Percentiles rank a stretch among this genome's conserved stretches.
Evolutionary conservation across 2,113 vertebrate genomes (phyloP).

Genomic region (Carettochelys insculpta): DNA sequence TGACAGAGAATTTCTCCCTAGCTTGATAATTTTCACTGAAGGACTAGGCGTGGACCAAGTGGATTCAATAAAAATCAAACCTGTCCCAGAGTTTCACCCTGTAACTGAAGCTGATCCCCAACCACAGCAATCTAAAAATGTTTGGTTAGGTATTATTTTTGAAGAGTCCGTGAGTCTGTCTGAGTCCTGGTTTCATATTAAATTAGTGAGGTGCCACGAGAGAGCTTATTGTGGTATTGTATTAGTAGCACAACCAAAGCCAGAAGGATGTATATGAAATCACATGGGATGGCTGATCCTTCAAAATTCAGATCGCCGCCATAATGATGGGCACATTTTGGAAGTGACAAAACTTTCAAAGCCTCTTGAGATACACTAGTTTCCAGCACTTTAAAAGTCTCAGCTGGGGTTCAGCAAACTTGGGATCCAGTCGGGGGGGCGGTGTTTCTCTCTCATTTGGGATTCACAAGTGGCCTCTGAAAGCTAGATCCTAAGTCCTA

Average conservation of each 20-base stretch:
- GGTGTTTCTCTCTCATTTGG: not conserved
- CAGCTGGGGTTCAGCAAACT: rapidly evolving
- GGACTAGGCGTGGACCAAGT: not conserved
- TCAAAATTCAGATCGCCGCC: not conserved
- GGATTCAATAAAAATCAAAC: rapidly evolving
- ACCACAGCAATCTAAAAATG: not conserved
- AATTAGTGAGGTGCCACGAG: constrained; percentile 1
- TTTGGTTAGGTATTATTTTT: not conserved
- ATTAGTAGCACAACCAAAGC: not conserved
- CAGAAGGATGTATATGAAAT: not conserved
- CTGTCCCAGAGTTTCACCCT: constrained; percentile 1
- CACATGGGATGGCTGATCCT: constrained; percentile 3
- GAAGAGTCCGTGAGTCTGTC: not conserved
- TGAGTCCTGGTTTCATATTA: not conserved
- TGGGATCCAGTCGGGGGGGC: not conserved
- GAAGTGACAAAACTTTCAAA: not conserved
- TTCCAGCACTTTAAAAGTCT: not conserved
- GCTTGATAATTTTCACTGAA: constrained; percentile 2
- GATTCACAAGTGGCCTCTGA: not conserved
- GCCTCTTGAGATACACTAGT: not conserved
- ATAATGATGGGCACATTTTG: not conserved
- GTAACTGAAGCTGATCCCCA: constrained; percentile 2
- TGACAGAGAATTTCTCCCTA: constrained; percentile 20
- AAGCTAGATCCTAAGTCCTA: not conserved
- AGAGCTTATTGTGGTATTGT: constrained; percentile 15